Base-by-base conservation (phyloP, 2,797 vertebrate species). In the Acanthopagrus latus region DNA sequence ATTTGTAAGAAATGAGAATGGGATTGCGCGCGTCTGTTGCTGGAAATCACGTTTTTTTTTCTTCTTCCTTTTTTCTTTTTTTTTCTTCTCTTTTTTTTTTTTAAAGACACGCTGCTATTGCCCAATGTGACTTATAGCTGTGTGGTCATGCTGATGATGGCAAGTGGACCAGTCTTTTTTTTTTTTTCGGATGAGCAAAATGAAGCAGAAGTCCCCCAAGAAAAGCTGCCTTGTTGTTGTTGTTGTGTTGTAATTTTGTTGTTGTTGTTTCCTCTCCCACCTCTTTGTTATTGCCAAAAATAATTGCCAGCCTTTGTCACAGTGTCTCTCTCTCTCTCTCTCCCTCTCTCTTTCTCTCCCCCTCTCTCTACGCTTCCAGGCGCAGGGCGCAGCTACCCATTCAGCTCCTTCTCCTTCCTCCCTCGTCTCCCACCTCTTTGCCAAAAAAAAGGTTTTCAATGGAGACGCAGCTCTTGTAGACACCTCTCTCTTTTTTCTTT, bases 381-480 rank as follows among this genome's bases (percentile, higher is more conserved):
- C 88, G 89, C 85, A 84, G 90, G 89, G 90, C 86, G 93, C 63
- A 87, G 90, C 91, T 86, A 87, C 90, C 89, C 87, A 93, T 94
- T 91, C 91, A 91, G 86, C 83, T 87, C 84, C 86, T 85, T 90
- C 86, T 27, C 27, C 27, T 27, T 27, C 27, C 27, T 27, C 84
- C 92, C 86, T 44, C 29, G 43, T 44, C 43, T 86, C 92, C 89
- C 84, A 84, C 83, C 72, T 74, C 54, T 21, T 13, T 48, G 56
- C 81, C 86, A 88, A 7, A 29, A 29, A 29, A 29, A 90, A 87
- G 76, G 83, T 91, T 88, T 33, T 92, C 85, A 94, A 87, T 86
- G 89, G 90, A 91, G 89, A 88, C 90, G 91, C 89, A 91, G 93
- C 87, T 86, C 87, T 86, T 88, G 91, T 82, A 89, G 91, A 93